Conservation (phyloP, 30 jellyfish, hydroid and myxozoan genomes). For the Morbakka virulenta region DNA sequence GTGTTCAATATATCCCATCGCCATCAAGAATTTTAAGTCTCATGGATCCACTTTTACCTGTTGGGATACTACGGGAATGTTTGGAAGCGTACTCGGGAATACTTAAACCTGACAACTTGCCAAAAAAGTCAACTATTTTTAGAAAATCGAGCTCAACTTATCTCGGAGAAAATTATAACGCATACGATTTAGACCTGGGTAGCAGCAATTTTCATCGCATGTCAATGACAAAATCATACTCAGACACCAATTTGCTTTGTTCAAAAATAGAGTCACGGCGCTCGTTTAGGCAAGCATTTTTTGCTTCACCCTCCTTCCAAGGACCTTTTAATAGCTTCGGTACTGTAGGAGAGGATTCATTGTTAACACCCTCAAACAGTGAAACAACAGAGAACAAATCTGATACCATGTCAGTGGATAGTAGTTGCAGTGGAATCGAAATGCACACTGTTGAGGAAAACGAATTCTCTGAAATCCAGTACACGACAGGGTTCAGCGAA, state of each 20-base stretch:
- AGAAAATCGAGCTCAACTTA: constrained; percentile 18
- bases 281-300: neutral
- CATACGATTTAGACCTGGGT: constrained; percentile 88
- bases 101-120: constrained; percentile 6
- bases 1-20: constrained; percentile 75
- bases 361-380: neutral
- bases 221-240: constrained; percentile 41
- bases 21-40: constrained; percentile 96
- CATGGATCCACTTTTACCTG: constrained; percentile 94
- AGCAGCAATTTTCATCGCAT: constrained; percentile 29
- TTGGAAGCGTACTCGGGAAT: constrained; percentile 85
- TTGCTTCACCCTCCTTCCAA: neutral
- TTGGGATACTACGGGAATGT: constrained; percentile 87
- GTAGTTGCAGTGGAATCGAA: neutral
- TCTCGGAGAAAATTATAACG: constrained; percentile 71
- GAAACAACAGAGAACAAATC: neutral
- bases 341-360: neutral
- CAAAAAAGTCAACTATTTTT: constrained; percentile 16
- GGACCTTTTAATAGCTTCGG: neutral
- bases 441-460: neutral
- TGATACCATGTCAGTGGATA: neutral
- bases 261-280: neutral
- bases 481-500: neutral
- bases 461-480: neutral
- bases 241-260: constrained; percentile 52